A percentile compares a stretch with the other conserved stretches of the same genome.
Conservation (phyloP, 2,113 vertebrate genomes). For the Aegithalos caudatus region DNA sequence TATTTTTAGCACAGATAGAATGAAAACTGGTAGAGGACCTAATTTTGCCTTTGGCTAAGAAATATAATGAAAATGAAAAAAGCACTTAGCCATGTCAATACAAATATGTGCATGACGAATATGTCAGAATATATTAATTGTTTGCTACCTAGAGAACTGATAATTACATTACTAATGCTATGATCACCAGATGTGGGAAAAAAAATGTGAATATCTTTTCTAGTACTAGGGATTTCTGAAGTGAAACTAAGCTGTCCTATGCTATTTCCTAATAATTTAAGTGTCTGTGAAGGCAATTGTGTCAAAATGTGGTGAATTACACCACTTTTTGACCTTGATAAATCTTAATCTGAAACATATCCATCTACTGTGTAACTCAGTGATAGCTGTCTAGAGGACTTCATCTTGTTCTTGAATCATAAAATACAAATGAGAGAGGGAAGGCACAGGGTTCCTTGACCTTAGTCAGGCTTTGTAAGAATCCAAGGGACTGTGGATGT, state of each 20-base stretch:
- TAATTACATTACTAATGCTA: background rate
- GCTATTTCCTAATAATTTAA: background rate
- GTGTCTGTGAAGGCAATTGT: background rate
- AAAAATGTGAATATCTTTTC: background rate
- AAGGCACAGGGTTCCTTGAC: background rate
- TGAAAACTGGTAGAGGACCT: background rate
- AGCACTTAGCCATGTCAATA: background rate
- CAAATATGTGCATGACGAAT: background rate
- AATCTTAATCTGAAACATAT: background rate
- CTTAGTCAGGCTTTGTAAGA: background rate
- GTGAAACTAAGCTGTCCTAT: background rate
- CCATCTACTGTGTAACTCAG: background rate
- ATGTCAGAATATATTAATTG: background rate
- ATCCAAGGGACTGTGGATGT: background rate
- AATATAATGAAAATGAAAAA: background rate
- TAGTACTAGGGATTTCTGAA: background rate
- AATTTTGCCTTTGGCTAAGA: background rate
- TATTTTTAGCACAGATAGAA: background rate
- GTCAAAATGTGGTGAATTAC: background rate
- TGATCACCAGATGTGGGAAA: background rate
- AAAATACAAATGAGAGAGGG: background rate
- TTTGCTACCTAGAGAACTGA: background rate
- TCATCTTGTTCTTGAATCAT: background rate
- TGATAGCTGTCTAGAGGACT: background rate
- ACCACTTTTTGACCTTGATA: background rate